Evolutionary conservation across 2,888 invertebrate genomes (phyloP).

Genomic region (Phyllotreta cruciferae): DNA sequence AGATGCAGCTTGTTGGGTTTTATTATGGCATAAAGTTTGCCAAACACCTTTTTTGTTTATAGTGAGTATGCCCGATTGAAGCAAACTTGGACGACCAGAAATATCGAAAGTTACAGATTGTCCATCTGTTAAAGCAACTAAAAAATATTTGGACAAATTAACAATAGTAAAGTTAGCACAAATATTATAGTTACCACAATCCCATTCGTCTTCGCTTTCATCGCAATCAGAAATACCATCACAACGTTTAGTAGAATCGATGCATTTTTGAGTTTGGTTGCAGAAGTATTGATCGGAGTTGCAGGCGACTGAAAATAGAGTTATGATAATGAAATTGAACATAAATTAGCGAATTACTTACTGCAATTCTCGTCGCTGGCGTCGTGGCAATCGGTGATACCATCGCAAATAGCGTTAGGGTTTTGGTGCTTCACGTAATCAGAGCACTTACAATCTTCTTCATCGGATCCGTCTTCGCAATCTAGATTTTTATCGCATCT

Average conservation of each 20-base stretch:
- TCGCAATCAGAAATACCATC: slow-evolving; percentile 71
- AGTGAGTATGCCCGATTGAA: slow-evolving; percentile 69
- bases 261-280: slow-evolving; percentile 68
- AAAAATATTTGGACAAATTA: slow-evolving; percentile 45
- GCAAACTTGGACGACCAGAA: slow-evolving; percentile 68
- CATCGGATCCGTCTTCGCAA: slow-evolving; percentile 86
- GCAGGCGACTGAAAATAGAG: slow-evolving; percentile 64
- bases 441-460: slow-evolving; percentile 74
- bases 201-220: slow-evolving; percentile 77
- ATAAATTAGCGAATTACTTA: slow-evolving; percentile 57
- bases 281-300: slow-evolving; percentile 64
- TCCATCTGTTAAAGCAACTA: slow-evolving; percentile 75
- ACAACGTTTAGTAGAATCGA: slow-evolving; percentile 68
- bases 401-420: slow-evolving; percentile 74
- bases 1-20: slow-evolving; percentile 60
- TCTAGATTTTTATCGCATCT: slow-evolving; percentile 75
- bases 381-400: slow-evolving; percentile 75
- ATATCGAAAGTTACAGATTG: slow-evolving; percentile 66
- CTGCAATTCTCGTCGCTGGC: slow-evolving; percentile 80
- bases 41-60: slow-evolving; percentile 69
- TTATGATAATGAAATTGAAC: background rate
- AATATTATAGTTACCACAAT: slow-evolving; percentile 71
- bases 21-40: slow-evolving; percentile 69
- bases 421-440: slow-evolving; percentile 67
- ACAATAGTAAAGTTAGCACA: background rate